Evolutionary conservation across 2,113 vertebrate genomes (phyloP).

Genomic region (Fregetta grallaria): DNA sequence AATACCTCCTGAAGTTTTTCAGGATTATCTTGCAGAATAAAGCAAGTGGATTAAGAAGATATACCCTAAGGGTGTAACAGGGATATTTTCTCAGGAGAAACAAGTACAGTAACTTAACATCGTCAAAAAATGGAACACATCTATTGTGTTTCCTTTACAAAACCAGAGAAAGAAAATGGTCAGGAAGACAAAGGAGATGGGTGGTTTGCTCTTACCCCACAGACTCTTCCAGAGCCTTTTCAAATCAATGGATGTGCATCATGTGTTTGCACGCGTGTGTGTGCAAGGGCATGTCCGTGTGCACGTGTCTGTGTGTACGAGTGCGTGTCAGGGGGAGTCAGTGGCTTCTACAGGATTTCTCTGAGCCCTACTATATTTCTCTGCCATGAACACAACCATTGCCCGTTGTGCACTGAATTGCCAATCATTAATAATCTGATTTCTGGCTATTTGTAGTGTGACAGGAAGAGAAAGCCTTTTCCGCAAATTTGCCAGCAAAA

Average conservation of each 20-base stretch:
- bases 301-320: accelerated
- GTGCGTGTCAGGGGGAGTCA: accelerated
- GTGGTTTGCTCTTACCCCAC: not conserved
- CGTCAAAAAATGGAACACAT: accelerated
- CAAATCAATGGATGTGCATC: accelerated
- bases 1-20: not conserved
- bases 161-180: not conserved
- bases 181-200: not conserved
- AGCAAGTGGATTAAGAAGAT: not conserved
- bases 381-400: not conserved
- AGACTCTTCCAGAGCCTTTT: not conserved
- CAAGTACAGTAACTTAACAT: not conserved
- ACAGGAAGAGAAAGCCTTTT: not conserved
- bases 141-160: not conserved
- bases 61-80: accelerated
- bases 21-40: not conserved
- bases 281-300: accelerated
- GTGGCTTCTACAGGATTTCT: accelerated
- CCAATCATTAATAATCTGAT: not conserved
- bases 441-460: not conserved
- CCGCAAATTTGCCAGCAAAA: not conserved
- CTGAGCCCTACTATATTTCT: not conserved
- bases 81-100: not conserved
- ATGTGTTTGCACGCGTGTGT: accelerated
- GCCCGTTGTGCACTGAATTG: not conserved